These are phyloP conservation scores for Diarsia brunnea DNA, from an alignment of 2,888 invertebrate species.

Conservation along the genomic window DNA sequence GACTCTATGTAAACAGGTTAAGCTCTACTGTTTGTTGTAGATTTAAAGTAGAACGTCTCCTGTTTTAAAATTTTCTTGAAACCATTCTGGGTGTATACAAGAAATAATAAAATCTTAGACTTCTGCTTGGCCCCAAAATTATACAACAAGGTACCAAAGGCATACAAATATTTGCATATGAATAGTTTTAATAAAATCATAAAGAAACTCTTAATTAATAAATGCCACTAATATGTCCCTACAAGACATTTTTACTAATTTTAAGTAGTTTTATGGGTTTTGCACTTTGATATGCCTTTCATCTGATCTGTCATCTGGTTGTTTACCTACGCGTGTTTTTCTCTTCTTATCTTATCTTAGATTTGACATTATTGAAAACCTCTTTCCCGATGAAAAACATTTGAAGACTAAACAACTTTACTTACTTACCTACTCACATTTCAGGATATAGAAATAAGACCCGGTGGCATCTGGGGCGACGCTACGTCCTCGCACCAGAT, in stretches of 20 bases:
- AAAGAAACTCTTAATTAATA: no score
- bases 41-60: not conserved
- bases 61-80: not conserved
- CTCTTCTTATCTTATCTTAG: not conserved
- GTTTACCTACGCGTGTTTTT: no score
- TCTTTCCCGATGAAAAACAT: not conserved
- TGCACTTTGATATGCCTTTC: no score
- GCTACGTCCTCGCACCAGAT: constrained; percentile 74
- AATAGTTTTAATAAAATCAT: no score
- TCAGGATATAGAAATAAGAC: constrained; percentile 82
- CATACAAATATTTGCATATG: no score
- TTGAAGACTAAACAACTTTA: not conserved
- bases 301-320: no score
- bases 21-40: not conserved
- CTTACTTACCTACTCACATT: not conserved
- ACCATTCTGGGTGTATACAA: no score
- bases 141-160: no score
- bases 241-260: no score
- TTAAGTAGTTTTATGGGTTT: no score
- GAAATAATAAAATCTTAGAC: not conserved
- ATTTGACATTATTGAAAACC: not conserved
- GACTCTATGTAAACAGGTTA: not conserved
- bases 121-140: no score
- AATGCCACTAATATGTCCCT: no score
- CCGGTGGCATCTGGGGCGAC: constrained; percentile 82